Evolutionary conservation across 1,140 invertebrate genomes (phyloP), one percentile per base, ranked within the genome.

Genomic region (Halotydeus destructor): DNA sequence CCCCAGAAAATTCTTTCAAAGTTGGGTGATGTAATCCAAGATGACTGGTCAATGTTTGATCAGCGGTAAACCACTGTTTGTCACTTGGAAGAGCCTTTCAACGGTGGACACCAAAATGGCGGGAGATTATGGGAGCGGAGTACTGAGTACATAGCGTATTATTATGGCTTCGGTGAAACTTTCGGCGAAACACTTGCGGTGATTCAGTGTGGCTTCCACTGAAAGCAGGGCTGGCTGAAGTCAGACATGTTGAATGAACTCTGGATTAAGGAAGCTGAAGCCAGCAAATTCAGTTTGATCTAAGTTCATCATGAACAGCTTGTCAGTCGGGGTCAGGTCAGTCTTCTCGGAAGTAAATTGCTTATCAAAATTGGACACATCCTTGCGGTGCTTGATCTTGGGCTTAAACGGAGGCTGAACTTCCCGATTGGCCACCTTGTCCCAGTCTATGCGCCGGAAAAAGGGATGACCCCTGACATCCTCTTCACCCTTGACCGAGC

Each of bases 231-330:
- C n/a, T n/a, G n/a, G n/a, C n/a, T n/a, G n/a, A n/a, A n/a, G n/a
- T 41, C 52, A 59, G 24, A 86, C 71, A 55, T 84, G 78, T 60
- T 85, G 78, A 49, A 89, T 71, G 60, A 74, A 93, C 61, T 93
- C 86, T 5, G 86, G 81, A 67, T 99, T 99, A 50, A 97, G 72
- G 63, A 82, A 98, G 32, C 89, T 94, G 69, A 99, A 99, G 39
- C 91, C 91, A 65, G 82, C 76, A 63, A 99, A 99, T 67, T 97
- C 89, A n/a, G 84, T 93, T 63, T 97, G 88, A 69, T 97, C 89
- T 51, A 97, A 69, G 61, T 98, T 98, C 91, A 98, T 98, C 74
- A 98, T 94, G 65, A 98, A 97, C 47, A 97, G 69, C 61, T 96
- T 94, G 64, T 98, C 91, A 8, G 91, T 97, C 6, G 91, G 93